These are phyloP conservation scores for Patiria miniata DNA, from an alignment of 35 echinoderm and acorn worm genomes.

Conservation along the genomic window DNA sequence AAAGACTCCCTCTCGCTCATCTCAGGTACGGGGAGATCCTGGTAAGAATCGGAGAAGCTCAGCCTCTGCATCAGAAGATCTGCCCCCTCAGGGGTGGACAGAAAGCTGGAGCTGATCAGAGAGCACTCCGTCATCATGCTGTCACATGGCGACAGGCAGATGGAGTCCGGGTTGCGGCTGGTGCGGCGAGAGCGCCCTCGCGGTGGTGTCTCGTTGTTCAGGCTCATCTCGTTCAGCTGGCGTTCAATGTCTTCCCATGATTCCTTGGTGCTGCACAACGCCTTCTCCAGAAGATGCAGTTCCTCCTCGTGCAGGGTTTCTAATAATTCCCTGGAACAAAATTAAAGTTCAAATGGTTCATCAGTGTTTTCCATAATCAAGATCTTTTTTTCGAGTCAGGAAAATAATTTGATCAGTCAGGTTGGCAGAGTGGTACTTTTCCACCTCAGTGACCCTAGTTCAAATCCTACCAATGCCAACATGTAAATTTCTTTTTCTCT, in stretches of 20 bases:
- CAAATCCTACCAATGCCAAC: too few species aligned
- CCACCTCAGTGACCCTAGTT: too few species aligned
- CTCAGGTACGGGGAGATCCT: not conserved
- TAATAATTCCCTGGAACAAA: conserved; percentile 74
- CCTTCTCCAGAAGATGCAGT: conserved; percentile 87
- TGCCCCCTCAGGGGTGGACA: conserved; percentile 49
- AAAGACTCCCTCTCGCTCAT: not conserved
- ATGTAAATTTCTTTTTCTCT: too few species aligned
- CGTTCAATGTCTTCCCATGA: conserved; percentile 88
- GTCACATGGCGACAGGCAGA: conserved; percentile 63
- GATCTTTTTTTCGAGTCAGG: too few species aligned
- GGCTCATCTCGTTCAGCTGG: conserved; percentile 63
- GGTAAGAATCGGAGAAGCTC: not conserved
- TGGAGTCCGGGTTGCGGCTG: conserved; percentile 28
- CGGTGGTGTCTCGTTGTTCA: conserved; percentile 16
- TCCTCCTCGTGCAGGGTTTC: conserved; percentile 78
- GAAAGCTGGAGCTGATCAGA: conserved; percentile 58
- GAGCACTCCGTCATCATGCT: conserved; percentile 70
- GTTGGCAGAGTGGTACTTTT: too few species aligned
- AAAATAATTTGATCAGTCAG: too few species aligned
- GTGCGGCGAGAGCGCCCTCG: conserved; percentile 8
- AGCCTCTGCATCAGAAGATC: conserved; percentile 8
- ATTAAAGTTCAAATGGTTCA: too few species aligned
- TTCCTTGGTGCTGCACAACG: conserved; percentile 71
- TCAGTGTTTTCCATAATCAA: too few species aligned